A percentile compares a stretch with the other conserved stretches of the same genome.
These are phyloP conservation scores for Petrocephalus zakoni DNA, from an alignment of 2,113 vertebrate species.

Conservation along the genomic window DNA sequence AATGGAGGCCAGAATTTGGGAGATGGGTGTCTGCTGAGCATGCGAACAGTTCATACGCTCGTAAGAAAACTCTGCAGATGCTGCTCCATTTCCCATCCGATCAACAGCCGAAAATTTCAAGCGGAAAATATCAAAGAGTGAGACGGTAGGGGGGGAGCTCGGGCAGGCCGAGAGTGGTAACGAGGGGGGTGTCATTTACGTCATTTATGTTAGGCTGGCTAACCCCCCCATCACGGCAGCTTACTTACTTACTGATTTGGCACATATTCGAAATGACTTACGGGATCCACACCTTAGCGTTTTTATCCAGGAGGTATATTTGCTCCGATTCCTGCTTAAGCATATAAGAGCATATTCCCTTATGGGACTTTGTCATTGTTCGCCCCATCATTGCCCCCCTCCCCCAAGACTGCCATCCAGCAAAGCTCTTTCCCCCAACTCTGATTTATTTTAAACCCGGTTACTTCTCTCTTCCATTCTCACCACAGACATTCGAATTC, in stretches of 20 bases:
- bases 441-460: background rate
- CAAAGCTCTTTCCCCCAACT: background rate
- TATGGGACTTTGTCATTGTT: background rate
- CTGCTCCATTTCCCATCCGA: background rate
- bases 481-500: background rate
- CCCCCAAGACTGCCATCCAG: background rate
- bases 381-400: background rate
- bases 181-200: background rate
- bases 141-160: background rate
- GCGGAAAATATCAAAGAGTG: background rate
- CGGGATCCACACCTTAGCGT: background rate
- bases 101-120: background rate
- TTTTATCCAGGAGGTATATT: background rate
- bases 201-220: background rate
- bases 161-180: too few relatives aligned
- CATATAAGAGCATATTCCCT: background rate
- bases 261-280: background rate
- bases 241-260: background rate
- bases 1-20: background rate
- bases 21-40: background rate
- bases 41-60: background rate
- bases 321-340: background rate
- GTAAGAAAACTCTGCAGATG: background rate
- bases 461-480: background rate
- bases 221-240: background rate